A percentile compares a stretch with the other conserved stretches of the same genome.
These are phyloP conservation scores for Sarcophaga subvicina DNA, from an alignment of 2,888 invertebrate genomes.

Conservation along the genomic window DNA sequence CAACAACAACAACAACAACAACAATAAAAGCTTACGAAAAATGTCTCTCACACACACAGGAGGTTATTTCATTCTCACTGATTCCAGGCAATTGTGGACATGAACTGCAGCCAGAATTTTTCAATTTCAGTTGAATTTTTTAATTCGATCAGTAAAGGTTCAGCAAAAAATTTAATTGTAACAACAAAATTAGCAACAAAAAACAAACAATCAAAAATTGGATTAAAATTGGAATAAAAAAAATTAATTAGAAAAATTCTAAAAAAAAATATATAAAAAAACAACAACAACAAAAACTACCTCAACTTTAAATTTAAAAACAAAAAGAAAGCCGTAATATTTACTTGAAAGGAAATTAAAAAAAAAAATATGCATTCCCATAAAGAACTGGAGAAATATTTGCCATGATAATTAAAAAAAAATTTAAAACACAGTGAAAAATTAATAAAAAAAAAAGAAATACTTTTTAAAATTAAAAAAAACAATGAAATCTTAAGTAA, in stretches of 20 bases:
- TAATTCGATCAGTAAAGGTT: constrained; percentile 81
- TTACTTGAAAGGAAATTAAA: constrained; percentile 4
- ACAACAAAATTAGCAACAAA: constrained; percentile 51
- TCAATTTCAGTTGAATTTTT: constrained; percentile 82
- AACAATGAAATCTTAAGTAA: background rate
- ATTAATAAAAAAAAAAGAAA: too few relatives aligned
- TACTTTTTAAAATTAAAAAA: background rate
- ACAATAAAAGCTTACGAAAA: constrained; percentile 55
- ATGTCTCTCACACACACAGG: constrained; percentile 60
- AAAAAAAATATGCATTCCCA: background rate
- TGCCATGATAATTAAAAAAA: too few relatives aligned
- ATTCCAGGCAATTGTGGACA: constrained; percentile 78
- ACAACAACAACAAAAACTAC: constrained; percentile 35
- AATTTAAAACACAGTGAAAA: too few relatives aligned
- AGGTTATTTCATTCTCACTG: constrained; percentile 73
- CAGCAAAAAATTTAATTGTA: constrained; percentile 70
- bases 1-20: constrained; percentile 34
- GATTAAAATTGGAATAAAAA: constrained; percentile 24
- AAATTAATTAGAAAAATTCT: constrained; percentile 19
- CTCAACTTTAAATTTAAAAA: constrained; percentile 37
- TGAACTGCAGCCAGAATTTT: constrained; percentile 78
- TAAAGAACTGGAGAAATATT: constrained; percentile 8
- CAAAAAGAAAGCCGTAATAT: constrained; percentile 10
- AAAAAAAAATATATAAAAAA: background rate
- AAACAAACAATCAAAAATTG: constrained; percentile 14